Base-by-base conservation (phyloP, 2,113 vertebrate genomes). In the Laticauda colubrina region DNA sequence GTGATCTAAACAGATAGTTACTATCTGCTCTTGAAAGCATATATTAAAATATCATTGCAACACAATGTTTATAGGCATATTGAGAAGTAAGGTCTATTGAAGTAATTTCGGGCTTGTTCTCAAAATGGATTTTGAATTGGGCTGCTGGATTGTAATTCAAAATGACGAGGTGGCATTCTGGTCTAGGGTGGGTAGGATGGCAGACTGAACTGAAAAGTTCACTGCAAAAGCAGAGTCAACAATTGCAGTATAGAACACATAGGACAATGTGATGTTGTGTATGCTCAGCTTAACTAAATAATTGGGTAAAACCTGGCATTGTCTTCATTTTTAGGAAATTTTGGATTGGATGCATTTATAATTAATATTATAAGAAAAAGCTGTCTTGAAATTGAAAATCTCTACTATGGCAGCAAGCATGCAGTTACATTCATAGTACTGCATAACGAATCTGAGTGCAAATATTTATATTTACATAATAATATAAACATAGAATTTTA, bases 391-490 rank as follows among this genome's bases (percentile, higher is more conserved):
- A 57, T 15, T 0, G 5, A 61, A 29, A 59, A 59, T 29, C 23
- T 24, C 56, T 91, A n/a, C 5, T 87, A 9, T 26, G 53, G n/a
- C 7, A 45, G 53, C 26, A 75, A 61, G 9, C 55, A 21, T 85
- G 39, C 43, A 61, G 75, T 24, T 15, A 15, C 55, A 39, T 43
- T 87, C 88, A 1, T 24, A 85, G 64, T 57, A 91, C 93, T 53
- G 34, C 26, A 85, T 85, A 93, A 64, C 9, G 86, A 93, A 89
- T 94, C 1, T 26, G 92, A 43, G 85, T 91, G 54, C 21, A 26
- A 90, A 12, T n/a, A 29, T 51, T 69, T 90, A 90, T 94, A 61
- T 93, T 91, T 39, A 51, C 91, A 43, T n/a, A 81, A 64, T 91
- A 48, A 91, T 75, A 24, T 9, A 75, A 0, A 48, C 61, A 45